Evolutionary conservation across 2,797 vertebrate species (phyloP).

Genomic region (Pseudotriccus pelzelni): DNA sequence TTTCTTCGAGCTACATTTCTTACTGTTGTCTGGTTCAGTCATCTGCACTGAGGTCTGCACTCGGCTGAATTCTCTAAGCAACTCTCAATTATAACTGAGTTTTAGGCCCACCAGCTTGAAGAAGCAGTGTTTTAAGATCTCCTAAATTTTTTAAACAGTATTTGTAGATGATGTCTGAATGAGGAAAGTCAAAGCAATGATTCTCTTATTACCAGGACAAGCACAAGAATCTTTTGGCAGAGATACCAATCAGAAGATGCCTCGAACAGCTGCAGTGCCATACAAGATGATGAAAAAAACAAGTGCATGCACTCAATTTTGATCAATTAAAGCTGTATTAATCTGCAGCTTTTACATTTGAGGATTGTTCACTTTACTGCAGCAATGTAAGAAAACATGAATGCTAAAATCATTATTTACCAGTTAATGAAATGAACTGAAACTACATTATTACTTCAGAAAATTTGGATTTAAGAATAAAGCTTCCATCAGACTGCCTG

Average conservation of each 20-base stretch:
- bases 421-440: slow-evolving; percentile 14
- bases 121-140: neutral
- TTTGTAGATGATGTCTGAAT: slow-evolving; percentile 37
- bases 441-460: slow-evolving; percentile 2
- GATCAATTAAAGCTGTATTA: slow-evolving; percentile 62
- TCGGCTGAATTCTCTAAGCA: neutral
- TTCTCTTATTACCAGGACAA: slow-evolving; percentile 57
- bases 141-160: slow-evolving; percentile 43
- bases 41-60: neutral
- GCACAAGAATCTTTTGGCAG: slow-evolving; percentile 48
- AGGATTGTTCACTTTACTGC: slow-evolving; percentile 41
- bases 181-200: slow-evolving; percentile 48
- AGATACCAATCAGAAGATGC: slow-evolving; percentile 39
- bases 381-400: slow-evolving; percentile 33
- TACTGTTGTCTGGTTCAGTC: neutral
- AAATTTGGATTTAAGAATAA: neutral
- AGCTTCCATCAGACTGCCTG: neutral
- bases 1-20: neutral
- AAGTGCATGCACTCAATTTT: slow-evolving; percentile 54
- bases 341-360: slow-evolving; percentile 43
- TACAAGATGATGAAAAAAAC: slow-evolving; percentile 58
- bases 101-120: neutral
- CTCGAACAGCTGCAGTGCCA: slow-evolving; percentile 54
- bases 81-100: neutral
- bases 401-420: slow-evolving; percentile 44